Evolutionary conservation across 1,140 invertebrate species (phyloP).

Genomic region (Pentalonia nigronervosa): DNA sequence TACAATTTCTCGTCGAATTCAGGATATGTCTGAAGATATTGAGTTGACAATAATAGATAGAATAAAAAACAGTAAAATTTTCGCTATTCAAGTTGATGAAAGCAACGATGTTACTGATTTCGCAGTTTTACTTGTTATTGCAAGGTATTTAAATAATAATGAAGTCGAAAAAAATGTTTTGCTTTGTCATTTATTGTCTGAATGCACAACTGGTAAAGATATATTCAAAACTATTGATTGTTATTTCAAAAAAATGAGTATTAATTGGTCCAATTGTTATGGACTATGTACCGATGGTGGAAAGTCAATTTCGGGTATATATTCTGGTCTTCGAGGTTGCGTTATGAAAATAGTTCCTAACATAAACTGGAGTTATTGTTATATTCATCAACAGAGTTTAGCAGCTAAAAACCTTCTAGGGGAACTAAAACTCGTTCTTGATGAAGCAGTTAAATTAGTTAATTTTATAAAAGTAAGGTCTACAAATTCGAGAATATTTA

Average conservation of each 20-base stretch:
- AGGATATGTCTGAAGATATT: constrained; percentile 56
- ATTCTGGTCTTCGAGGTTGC: neutral
- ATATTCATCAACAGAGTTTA: neutral
- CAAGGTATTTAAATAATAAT: constrained; percentile 50
- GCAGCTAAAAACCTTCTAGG: constrained; percentile 3
- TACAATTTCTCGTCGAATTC: constrained; percentile 48
- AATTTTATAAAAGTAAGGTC: constrained; percentile 44
- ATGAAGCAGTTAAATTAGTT: constrained; percentile 10
- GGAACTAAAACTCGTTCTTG: constrained; percentile 2
- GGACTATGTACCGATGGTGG: constrained; percentile 58
- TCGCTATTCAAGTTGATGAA: constrained; percentile 56
- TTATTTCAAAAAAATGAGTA: constrained; percentile 61
- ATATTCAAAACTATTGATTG: constrained; percentile 59
- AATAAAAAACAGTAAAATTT: constrained; percentile 58
- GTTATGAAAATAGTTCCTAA: neutral
- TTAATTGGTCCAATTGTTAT: constrained; percentile 54
- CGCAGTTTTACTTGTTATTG: constrained; percentile 42
- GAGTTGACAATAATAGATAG: constrained; percentile 58
- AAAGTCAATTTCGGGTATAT: constrained; percentile 19
- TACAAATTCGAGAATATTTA: constrained; percentile 44
- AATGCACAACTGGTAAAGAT: constrained; percentile 61
- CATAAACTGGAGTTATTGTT: constrained; percentile 6
- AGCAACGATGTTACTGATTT: constrained; percentile 37
- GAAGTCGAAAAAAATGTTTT: constrained; percentile 43
- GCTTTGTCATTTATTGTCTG: neutral